Conservation (phyloP, 2,113 vertebrate species). For the Gopherus flavomarginatus region DNA sequence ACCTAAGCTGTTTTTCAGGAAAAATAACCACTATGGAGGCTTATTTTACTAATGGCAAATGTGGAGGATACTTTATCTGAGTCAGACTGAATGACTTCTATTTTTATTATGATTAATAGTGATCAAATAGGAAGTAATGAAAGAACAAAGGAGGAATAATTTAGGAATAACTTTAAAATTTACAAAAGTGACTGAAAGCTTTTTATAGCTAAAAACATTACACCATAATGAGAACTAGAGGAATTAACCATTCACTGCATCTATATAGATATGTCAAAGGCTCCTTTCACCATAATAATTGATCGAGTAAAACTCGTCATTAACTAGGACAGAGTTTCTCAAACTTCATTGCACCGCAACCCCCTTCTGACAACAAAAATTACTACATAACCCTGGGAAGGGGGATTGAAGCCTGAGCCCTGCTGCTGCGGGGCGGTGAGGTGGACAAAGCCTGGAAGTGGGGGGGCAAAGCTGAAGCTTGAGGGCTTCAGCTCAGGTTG, state of each 20-base stretch:
- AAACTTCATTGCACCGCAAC: too few species aligned
- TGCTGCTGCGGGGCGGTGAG: too few species aligned
- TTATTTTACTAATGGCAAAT: neutral
- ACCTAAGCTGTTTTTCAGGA: neutral
- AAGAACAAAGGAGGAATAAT: neutral
- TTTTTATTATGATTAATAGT: neutral
- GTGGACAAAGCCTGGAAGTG: too few species aligned
- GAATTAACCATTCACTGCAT: neutral
- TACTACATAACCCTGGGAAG: too few species aligned
- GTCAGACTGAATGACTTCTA: neutral
- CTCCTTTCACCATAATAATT: neutral
- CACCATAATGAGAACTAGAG: neutral
- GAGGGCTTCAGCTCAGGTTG: too few species aligned
- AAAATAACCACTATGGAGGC: neutral
- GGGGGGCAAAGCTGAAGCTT: too few species aligned
- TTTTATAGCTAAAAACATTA: neutral
- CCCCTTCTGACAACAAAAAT: too few species aligned
- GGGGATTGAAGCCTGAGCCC: too few species aligned
- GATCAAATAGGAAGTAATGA: neutral
- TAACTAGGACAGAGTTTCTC: neutral
- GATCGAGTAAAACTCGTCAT: neutral
- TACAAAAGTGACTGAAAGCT: neutral
- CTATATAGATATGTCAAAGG: neutral
- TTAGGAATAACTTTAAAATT: neutral
- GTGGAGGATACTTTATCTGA: neutral